Conservation (phyloP, 2,888 invertebrate species). For the Chymomyza amoena region DNA sequence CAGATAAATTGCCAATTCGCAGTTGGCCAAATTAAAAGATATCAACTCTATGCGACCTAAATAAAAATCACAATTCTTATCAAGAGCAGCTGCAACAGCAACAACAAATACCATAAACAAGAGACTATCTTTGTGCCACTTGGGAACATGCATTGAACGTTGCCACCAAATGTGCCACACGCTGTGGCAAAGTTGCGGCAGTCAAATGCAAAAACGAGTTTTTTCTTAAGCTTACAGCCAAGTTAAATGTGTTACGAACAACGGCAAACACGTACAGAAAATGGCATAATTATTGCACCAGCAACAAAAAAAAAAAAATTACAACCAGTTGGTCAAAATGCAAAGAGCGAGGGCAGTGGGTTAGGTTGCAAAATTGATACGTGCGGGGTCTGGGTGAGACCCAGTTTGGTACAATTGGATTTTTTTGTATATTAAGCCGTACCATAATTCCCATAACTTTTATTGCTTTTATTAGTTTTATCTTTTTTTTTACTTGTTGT, state of each 20-base stretch:
- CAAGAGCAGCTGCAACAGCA: not conserved
- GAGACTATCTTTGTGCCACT: not conserved
- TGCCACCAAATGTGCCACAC: not conserved
- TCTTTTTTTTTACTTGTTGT: not conserved
- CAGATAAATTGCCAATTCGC: not conserved
- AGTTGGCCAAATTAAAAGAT: not conserved
- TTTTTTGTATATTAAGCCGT: not conserved
- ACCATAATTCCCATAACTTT: not conserved
- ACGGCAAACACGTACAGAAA: not conserved
- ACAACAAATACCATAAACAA: not conserved
- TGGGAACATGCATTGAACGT: not conserved
- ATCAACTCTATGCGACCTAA: not conserved
- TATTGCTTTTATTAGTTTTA: not conserved
- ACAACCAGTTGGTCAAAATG: not conserved
- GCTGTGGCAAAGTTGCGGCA: not conserved
- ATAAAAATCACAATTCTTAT: not conserved
- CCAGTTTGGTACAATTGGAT: not conserved
- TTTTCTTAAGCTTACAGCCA: not conserved
- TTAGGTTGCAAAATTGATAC: not conserved
- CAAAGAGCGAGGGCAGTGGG: not conserved
- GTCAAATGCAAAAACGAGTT: not conserved
- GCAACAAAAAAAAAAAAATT: not conserved
- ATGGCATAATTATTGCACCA: slow-evolving; percentile 1
- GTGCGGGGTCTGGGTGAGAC: not conserved
- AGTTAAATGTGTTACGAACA: not conserved